Evolutionary conservation across 2,888 invertebrate genomes (phyloP).

Genomic region (Ochropleura leucogaster): DNA sequence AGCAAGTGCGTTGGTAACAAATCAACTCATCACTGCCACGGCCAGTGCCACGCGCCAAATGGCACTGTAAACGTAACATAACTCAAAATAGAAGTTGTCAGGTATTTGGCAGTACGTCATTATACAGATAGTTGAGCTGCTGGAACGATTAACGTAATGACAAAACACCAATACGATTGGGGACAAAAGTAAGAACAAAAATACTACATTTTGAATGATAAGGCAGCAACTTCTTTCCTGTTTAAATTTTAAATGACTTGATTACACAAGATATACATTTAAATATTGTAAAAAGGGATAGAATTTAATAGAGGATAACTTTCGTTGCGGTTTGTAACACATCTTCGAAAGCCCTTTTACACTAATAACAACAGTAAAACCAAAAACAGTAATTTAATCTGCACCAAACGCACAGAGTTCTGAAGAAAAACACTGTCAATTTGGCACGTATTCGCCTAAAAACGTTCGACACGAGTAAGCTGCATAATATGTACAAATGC

Average conservation of each 20-base stretch:
- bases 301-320: no score
- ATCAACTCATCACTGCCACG: conserved; percentile 46
- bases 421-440: background rate
- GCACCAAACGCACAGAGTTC: background rate
- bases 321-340: no score
- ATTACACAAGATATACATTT: no score
- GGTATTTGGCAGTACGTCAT: conserved; percentile 38
- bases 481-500: conserved; percentile 13
- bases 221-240: no score
- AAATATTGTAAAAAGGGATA: no score
- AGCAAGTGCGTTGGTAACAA: conserved; percentile 28
- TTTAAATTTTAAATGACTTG: no score
- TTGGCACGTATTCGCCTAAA: conserved; percentile 17
- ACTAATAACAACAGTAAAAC: background rate
- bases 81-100: conserved; percentile 42
- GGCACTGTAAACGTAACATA: conserved; percentile 29
- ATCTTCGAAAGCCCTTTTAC: no score
- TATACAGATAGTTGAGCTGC: background rate
- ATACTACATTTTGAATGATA: background rate
- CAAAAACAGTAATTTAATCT: no score
- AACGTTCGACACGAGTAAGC: conserved; percentile 1
- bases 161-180: background rate
- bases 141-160: background rate
- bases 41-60: conserved; percentile 60
- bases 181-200: background rate